Evolutionary conservation across 2,797 vertebrate genomes (phyloP), one percentile per base, ranked within the genome.

Genomic region (Aulostomus chinensis): DNA sequence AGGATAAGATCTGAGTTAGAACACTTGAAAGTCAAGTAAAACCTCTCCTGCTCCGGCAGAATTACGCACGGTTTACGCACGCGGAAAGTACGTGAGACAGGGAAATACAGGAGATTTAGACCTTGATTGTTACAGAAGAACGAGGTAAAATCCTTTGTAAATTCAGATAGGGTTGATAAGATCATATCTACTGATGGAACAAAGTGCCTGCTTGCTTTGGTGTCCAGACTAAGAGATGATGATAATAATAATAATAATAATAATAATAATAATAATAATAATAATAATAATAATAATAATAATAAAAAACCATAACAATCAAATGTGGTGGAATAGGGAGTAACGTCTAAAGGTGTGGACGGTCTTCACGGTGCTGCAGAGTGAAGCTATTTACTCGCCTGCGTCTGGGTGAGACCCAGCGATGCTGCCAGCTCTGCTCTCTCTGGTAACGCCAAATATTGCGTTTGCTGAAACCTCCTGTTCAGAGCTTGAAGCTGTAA

Each of bases 391-490:
- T 11, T 29, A 83, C 88, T 83, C 93, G 95, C 96, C 96, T 98
- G 96, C 48, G 96, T 98, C 86, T 98, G 96, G n/a, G 96, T 98
- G 87, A 98, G 96, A 79, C 96, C 96, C 89, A 98, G 84, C 20
- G 96, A 96, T 2, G 96, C 96, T 29, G 96, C 96, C 20, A 98
- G 93, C 80, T 98, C 96, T n/a, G 96, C 96, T 90, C 96, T 93
- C 90, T 98, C 96, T 49, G 96, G 96, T 56, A 98, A 78, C 72
- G 96, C 96, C 88, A 98, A 84, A 81, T 98, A 98, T 60, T 98
- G 96, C 16, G 96, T 98, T 84, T 98, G 96, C 73, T 98, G 96
- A 84, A 98, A 98, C 59, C 96, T 91, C 82, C 96, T 91, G 85
- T 98, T 98, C 73, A 98, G 87, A 74, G 96, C 94, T 80, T 98